Percentiles rank a stretch among this genome's conserved stretches.
Evolutionary conservation across 2,888 invertebrate genomes (phyloP).

Genomic region (Theretra japonica): DNA sequence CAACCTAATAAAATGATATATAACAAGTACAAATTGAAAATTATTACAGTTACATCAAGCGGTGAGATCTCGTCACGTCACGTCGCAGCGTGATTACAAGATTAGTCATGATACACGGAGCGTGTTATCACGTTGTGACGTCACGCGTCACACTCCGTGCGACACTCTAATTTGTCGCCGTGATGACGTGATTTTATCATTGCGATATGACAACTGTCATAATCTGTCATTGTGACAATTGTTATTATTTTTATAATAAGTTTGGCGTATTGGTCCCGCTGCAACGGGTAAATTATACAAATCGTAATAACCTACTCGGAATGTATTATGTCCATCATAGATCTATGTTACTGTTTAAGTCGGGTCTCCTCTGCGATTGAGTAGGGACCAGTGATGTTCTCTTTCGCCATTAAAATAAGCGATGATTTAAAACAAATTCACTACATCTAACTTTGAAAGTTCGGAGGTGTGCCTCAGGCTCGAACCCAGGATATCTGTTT

Average conservation of each 20-base stretch:
- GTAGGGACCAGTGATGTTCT: no score
- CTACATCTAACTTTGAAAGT: no score
- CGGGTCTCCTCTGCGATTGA: no score
- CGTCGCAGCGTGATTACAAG: constrained; percentile 20
- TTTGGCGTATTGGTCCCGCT: neutral
- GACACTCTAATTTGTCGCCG: constrained; percentile 16
- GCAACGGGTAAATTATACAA: no score
- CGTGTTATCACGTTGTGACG: constrained; percentile 21
- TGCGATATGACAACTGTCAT: constrained; percentile 1
- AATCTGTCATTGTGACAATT: neutral
- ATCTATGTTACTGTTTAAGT: no score
- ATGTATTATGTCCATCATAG: no score
- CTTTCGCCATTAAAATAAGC: no score
- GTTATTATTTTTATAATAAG: neutral
- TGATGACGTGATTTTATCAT: neutral
- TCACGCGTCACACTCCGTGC: constrained; percentile 2
- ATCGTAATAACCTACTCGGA: no score
- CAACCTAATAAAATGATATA: neutral
- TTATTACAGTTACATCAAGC: neutral
- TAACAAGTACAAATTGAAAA: neutral
- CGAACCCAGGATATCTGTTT: no score
- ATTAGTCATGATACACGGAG: constrained; percentile 25
- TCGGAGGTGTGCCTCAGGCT: no score
- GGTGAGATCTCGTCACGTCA: neutral
- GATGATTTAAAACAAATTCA: no score